These are phyloP conservation scores for Hemichromis elongatus DNA, from an alignment of 2,113 vertebrate species.

Conservation along the genomic window DNA sequence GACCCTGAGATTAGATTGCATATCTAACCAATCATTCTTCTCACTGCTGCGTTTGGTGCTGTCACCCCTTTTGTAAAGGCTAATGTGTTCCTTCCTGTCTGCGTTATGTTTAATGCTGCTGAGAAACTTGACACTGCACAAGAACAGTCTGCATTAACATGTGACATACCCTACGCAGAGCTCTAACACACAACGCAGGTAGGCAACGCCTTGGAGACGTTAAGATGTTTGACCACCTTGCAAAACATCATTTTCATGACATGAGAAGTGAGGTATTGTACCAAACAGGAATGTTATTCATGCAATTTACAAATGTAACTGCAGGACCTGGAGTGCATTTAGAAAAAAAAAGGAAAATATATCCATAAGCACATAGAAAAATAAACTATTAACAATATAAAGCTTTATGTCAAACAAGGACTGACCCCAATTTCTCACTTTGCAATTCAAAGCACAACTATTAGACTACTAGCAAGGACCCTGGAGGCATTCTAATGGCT, in stretches of 20 bases:
- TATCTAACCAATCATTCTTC: neutral
- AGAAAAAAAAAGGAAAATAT: constrained; percentile 18
- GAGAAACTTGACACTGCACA: constrained; percentile 33
- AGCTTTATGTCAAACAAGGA: constrained; percentile 36
- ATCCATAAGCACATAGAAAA: constrained; percentile 26
- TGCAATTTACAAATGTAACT: constrained; percentile 46
- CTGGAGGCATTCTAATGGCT: neutral
- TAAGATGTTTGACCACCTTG: constrained; percentile 24
- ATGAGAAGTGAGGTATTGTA: neutral
- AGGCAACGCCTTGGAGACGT: constrained; percentile 1
- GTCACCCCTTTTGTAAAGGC: constrained; percentile 44
- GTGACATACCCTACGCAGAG: neutral
- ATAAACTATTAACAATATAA: constrained; percentile 18
- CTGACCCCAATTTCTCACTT: constrained; percentile 14
- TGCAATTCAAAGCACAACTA: constrained; percentile 18
- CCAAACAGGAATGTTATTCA: constrained; percentile 51
- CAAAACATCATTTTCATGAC: constrained; percentile 16
- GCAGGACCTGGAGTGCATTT: neutral
- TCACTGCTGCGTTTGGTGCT: constrained; percentile 1
- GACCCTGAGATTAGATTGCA: constrained; percentile 32
- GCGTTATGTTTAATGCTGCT: constrained; percentile 7
- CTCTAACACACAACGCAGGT: constrained; percentile 41
- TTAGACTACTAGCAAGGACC: neutral
- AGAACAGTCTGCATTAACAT: constrained; percentile 46
- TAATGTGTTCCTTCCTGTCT: constrained; percentile 63